Evolutionary conservation across 2,113 vertebrate genomes (phyloP).

Genomic region (Scatophagus argus): DNA sequence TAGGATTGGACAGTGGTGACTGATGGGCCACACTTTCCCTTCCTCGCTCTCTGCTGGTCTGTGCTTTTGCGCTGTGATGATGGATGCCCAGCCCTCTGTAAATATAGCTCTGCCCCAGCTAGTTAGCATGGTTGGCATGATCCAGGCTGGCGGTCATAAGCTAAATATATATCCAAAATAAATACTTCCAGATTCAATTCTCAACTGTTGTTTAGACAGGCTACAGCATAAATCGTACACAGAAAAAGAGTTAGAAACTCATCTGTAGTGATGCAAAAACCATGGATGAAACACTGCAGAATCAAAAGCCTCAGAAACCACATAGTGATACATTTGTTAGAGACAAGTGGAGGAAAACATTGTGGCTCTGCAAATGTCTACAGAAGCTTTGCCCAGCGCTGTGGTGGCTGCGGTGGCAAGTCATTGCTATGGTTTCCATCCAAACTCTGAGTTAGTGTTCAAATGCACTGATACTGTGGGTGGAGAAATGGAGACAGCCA

Average conservation of each 20-base stretch:
- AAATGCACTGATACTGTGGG: conserved; percentile 67
- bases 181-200: conserved; percentile 81
- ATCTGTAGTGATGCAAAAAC: conserved; percentile 37
- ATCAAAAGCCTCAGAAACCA: conserved; percentile 19
- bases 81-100: conserved; percentile 79
- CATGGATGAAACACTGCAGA: conserved; percentile 20
- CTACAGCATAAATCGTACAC: conserved; percentile 48
- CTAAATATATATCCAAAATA: conserved; percentile 83
- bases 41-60: conserved; percentile 71
- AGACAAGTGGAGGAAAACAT: conserved; percentile 63
- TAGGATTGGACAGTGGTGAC: conserved; percentile 74
- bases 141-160: conserved; percentile 75
- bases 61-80: conserved; percentile 71
- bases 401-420: conserved; percentile 72
- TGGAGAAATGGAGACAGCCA: conserved; percentile 49
- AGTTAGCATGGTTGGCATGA: conserved; percentile 84
- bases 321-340: conserved; percentile 62
- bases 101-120: conserved; percentile 82
- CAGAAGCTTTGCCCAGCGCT: conserved; percentile 63
- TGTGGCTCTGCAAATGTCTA: conserved; percentile 60
- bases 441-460: conserved; percentile 63
- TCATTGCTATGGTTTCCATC: conserved; percentile 78
- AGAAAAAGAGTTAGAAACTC: conserved; percentile 48
- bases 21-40: conserved; percentile 81
- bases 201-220: conserved; percentile 72